These are phyloP conservation scores for Sebastes alutus DNA, from an alignment of 2,797 vertebrate genomes.

Conservation along the genomic window DNA sequence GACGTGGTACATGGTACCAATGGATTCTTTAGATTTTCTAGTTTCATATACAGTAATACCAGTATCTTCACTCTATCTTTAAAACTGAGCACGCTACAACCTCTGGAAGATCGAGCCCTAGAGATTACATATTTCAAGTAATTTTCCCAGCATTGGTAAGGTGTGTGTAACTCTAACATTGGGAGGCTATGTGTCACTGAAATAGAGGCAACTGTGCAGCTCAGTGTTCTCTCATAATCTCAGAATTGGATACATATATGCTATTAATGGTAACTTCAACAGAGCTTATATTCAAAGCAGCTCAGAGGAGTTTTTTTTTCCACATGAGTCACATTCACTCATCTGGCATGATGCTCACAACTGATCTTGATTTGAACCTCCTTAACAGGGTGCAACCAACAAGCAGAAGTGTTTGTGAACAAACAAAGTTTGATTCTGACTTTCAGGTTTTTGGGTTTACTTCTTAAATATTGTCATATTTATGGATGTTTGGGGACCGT, in stretches of 20 bases:
- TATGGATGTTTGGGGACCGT: slow-evolving; percentile 28
- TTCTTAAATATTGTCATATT: slow-evolving; percentile 34
- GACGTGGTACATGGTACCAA: too few relatives aligned
- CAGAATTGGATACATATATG: neutral
- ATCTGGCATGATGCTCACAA: slow-evolving; percentile 10
- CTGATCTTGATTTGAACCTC: neutral
- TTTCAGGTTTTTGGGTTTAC: neutral
- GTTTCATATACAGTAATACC: too few relatives aligned
- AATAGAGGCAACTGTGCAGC: neutral
- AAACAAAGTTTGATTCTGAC: slow-evolving; percentile 15
- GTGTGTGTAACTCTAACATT: neutral
- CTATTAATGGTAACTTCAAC: neutral
- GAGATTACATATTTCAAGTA: neutral
- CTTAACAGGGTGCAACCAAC: neutral
- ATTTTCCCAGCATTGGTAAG: neutral
- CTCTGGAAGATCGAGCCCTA: too few relatives aligned
- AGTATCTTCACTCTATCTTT: too few relatives aligned
- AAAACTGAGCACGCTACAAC: too few relatives aligned
- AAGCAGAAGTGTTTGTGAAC: neutral
- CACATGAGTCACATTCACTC: neutral
- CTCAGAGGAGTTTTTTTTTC: neutral
- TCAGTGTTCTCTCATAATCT: neutral
- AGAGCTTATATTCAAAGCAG: neutral
- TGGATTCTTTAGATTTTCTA: too few relatives aligned
- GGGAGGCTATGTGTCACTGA: neutral